Conservation (phyloP, 2,113 vertebrate genomes). For the Xiphophorus maculatus region DNA sequence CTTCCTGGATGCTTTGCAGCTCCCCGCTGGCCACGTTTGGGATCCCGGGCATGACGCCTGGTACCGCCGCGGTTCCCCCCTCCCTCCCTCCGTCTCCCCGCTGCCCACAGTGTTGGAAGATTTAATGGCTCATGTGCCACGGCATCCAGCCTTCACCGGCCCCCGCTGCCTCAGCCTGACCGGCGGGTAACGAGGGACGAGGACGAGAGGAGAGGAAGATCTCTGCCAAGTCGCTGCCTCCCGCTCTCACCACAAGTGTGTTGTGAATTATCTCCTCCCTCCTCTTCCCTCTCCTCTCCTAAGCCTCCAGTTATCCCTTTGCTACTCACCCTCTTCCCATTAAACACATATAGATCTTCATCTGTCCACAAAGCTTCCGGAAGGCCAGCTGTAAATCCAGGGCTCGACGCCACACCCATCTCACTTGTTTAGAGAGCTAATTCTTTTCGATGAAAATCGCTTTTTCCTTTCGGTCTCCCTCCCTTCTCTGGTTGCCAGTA, state of each 20-base stretch:
- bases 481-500: conserved; percentile 59
- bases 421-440: conserved; percentile 73
- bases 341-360: conserved; percentile 70
- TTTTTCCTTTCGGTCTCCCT: conserved; percentile 38
- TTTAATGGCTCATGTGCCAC: conserved; percentile 79
- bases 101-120: conserved; percentile 65
- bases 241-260: conserved; percentile 74
- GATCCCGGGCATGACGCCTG: conserved; percentile 43
- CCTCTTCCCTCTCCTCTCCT: conserved; percentile 20
- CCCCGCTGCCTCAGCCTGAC: conserved; percentile 42
- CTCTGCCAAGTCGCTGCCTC: conserved; percentile 65
- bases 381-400: conserved; percentile 43
- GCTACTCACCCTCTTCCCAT: conserved; percentile 67
- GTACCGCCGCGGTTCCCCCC: conserved; percentile 9
- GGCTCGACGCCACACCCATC: conserved; percentile 49
- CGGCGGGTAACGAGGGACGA: conserved; percentile 42
- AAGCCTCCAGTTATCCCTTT: conserved; percentile 57
- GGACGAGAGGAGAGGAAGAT: conserved; percentile 31
- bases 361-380: conserved; percentile 61
- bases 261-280: conserved; percentile 70
- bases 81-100: neutral
- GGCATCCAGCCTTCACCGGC: conserved; percentile 67
- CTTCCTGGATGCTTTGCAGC: neutral
- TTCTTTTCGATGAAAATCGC: conserved; percentile 76
- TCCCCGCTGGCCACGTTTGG: conserved; percentile 28